Evolutionary conservation across 2,888 invertebrate species (phyloP).

Genomic region (Trichogramma dendrolimi): DNA sequence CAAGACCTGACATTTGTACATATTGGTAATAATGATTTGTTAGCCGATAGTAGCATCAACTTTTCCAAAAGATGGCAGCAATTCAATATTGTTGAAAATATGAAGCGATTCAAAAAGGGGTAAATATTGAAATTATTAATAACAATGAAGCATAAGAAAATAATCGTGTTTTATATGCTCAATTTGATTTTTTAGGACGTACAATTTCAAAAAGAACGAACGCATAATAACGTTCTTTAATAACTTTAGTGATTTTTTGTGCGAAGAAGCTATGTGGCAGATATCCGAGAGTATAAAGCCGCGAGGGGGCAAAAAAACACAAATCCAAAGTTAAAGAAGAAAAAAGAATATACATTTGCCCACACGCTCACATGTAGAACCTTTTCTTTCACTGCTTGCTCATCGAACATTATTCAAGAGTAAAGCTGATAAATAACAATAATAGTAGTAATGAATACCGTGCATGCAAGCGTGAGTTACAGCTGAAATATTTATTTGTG

Average conservation of each 20-base stretch:
- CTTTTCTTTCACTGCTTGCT: conserved; percentile 40
- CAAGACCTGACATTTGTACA: conserved; percentile 99
- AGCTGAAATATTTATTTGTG: background rate
- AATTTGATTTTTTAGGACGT: conserved; percentile 64
- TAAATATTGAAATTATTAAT: conserved; percentile 53
- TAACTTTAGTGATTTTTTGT: conserved; percentile 91
- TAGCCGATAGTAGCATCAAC: conserved; percentile 83
- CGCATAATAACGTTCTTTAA: conserved; percentile 92
- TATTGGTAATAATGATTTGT: conserved; percentile 89
- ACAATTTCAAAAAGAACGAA: conserved; percentile 89
- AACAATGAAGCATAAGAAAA: conserved; percentile 1
- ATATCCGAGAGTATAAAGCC: conserved; percentile 96
- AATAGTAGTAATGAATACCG: background rate
- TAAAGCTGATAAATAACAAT: too few relatives aligned
- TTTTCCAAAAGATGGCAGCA: conserved; percentile 99
- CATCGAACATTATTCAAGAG: conserved; percentile 28
- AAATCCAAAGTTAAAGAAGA: conserved; percentile 42
- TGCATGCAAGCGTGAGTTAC: conserved; percentile 18
- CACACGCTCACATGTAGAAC: conserved; percentile 21
- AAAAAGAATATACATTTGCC: too few relatives aligned
- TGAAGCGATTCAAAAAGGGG: conserved; percentile 97
- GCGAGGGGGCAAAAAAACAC: conserved; percentile 62
- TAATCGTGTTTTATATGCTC: background rate
- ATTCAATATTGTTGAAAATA: conserved; percentile 95
- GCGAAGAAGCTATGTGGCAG: conserved; percentile 98